A percentile compares a stretch with the other conserved stretches of the same genome.
Evolutionary conservation across 1,140 invertebrate species (phyloP).

Genomic region (silkworm (Bombyx mori)): DNA sequence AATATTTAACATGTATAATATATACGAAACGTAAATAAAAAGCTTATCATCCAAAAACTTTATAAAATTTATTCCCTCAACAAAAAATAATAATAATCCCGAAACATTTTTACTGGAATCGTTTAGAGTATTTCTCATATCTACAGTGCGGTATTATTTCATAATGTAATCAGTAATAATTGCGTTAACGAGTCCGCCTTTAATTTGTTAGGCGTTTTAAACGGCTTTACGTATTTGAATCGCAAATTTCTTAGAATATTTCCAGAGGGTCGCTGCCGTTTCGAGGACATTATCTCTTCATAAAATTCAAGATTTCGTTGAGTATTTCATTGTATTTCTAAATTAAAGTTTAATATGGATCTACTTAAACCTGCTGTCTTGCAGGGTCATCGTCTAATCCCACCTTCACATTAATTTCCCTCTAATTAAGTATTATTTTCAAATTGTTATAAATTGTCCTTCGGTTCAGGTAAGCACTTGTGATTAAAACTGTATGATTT

Average conservation of each 20-base stretch:
- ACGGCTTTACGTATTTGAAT: constrained; percentile 70
- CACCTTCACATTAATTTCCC: not conserved
- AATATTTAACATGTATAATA: not conserved
- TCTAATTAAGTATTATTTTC: too few relatives aligned
- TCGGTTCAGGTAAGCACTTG: too few relatives aligned
- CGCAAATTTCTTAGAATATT: constrained; percentile 71
- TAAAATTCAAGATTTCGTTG: constrained; percentile 62
- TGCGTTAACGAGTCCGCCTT: constrained; percentile 65
- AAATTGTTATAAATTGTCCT: too few relatives aligned
- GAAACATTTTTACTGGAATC: too few relatives aligned
- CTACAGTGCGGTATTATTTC: constrained; percentile 44
- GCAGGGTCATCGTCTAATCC: constrained; percentile 8
- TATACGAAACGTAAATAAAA: not conserved
- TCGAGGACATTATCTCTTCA: constrained; percentile 67
- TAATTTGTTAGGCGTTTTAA: constrained; percentile 71
- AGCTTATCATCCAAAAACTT: not conserved
- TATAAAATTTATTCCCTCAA: not conserved
- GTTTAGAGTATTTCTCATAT: constrained; percentile 13
- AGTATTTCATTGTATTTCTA: constrained; percentile 57
- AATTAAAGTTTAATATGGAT: constrained; percentile 37
- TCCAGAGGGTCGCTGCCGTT: constrained; percentile 60
- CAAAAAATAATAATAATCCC: too few relatives aligned
- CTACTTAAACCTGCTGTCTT: constrained; percentile 10
- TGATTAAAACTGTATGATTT: too few relatives aligned
- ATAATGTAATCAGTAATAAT: constrained; percentile 68